Conservation (phyloP, 2,888 invertebrate genomes). For the Ectemnius cavifrons region DNA sequence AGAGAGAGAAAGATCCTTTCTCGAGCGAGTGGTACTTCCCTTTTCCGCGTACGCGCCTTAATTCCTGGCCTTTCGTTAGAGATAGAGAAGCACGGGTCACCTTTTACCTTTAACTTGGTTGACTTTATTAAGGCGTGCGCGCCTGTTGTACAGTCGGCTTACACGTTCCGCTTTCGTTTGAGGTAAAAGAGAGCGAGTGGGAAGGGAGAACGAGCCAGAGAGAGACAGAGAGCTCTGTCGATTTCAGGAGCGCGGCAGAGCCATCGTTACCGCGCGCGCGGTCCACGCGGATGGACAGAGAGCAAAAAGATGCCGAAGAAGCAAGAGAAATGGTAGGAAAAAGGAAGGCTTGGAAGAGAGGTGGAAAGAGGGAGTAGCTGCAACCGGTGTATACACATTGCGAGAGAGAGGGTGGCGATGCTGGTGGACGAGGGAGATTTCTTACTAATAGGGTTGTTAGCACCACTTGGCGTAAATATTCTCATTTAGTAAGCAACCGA, state of each 20-base stretch:
- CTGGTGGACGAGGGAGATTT: conserved; percentile 26
- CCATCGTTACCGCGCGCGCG: not conserved
- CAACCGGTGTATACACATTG: not conserved
- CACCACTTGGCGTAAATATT: conserved; percentile 61
- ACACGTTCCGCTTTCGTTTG: not conserved
- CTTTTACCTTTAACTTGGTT: conserved; percentile 32
- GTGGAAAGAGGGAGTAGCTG: not conserved
- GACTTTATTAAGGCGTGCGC: conserved; percentile 26
- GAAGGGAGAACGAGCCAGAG: not conserved
- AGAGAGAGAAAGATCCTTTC: not conserved
- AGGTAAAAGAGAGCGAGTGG: not conserved
- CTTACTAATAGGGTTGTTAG: conserved; percentile 58
- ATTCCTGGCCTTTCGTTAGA: not conserved
- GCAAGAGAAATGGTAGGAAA: not conserved
- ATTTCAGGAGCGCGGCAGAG: conserved; percentile 9
- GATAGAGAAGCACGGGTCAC: conserved; percentile 12
- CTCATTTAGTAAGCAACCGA: conserved; percentile 54
- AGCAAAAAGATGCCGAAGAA: not conserved
- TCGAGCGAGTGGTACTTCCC: conserved; percentile 2
- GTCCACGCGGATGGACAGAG: not conserved
- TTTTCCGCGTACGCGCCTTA: conserved; percentile 2
- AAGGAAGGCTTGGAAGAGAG: not conserved
- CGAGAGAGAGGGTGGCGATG: conserved; percentile 1
- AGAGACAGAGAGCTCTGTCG: not conserved
- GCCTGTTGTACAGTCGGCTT: not conserved